Evolutionary conservation across 2,797 vertebrate species (phyloP), one percentile per base, ranked within the genome.

Genomic region (Loris lydekkerianus): DNA sequence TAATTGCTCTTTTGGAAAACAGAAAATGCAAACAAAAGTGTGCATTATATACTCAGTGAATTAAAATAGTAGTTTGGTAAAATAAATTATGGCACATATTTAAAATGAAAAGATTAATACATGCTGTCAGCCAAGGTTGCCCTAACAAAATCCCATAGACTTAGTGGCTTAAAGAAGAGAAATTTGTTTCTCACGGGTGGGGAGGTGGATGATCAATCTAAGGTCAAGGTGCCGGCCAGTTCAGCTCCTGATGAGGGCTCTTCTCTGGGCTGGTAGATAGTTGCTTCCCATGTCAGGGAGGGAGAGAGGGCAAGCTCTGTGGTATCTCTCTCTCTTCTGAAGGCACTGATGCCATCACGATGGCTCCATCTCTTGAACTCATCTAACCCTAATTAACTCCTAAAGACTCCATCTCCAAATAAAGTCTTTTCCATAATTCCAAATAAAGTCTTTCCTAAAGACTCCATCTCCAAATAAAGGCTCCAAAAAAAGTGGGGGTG

Each of bases 61-160:
- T 95, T 95, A 82, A 94, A 46, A n/a, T 37, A 94, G 70, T 7
- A 9, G 43, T 89, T 91, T 96, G 49, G 8, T 67, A 86, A 83
- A 84, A 27, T 86, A 72, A 89, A 46, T 65, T 81, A 86, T 60
- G 34, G 63, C 21, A n/a, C 14, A 83, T 18, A 11, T 29, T 92
- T 53, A 94, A 69, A 65, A 92, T 18, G 60, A 37, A 23, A 61
- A 82, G 70, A 31, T 67, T 87, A 80, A 61, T 37, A 78, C 84
- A 37, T 70, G 20, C 60, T 92, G 15, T 67, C 29, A 37, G n/a
- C 21, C 76, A 8, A 15, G 60, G 75, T 80, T 86, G 29, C 77
- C 43, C 49, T n/a, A 93, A 73, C 6, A 87, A 53, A 91, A 58
- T 56, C 11, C 7, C 17, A 93, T 0, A 65, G 60, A 46, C 7